phyloP scores from a whole-genome alignment of 2,888 invertebrate genomes.

The Lepidochrysops patricia region DNA sequence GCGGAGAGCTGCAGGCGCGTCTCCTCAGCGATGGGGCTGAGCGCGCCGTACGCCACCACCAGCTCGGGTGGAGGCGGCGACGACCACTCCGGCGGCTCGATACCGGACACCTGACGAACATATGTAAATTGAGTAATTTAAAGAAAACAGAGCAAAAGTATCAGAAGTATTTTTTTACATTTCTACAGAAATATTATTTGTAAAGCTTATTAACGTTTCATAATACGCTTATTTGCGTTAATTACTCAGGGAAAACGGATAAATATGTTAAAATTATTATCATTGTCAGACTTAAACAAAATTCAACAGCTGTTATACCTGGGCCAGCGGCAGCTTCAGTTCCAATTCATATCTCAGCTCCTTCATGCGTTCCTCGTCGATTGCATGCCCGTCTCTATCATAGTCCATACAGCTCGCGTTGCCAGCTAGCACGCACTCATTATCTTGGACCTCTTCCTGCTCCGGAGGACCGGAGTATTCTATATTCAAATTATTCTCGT shows the following conservation, averaged over 20 bases:
- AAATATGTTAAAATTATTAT: too few species aligned
- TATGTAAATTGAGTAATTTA: not conserved
- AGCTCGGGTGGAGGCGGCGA: constrained; percentile 52
- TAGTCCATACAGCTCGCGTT: constrained; percentile 69
- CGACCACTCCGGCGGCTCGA: constrained; percentile 39
- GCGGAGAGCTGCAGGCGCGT: constrained; percentile 57
- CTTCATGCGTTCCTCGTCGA: constrained; percentile 81
- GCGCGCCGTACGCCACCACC: constrained; percentile 54
- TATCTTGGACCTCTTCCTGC: constrained; percentile 45
- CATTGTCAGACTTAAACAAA: too few species aligned
- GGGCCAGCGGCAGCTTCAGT: constrained; percentile 80
- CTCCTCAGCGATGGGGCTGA: constrained; percentile 63
- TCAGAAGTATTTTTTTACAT: too few species aligned
- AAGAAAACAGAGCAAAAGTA: too few species aligned
- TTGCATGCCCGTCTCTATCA: constrained; percentile 71
- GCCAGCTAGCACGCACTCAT: constrained; percentile 56
- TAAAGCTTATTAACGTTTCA: too few species aligned
- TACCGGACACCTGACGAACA: constrained; percentile 43
- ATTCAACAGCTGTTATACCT: constrained; percentile 61
- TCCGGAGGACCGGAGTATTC: constrained; percentile 63
- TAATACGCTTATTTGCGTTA: too few species aligned
- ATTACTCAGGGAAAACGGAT: too few species aligned
- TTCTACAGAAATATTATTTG: too few species aligned
- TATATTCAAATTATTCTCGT: constrained; percentile 69
- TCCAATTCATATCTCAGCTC: constrained; percentile 81